Conservation (phyloP, 2,888 invertebrate species). For the Molorchus minor region DNA sequence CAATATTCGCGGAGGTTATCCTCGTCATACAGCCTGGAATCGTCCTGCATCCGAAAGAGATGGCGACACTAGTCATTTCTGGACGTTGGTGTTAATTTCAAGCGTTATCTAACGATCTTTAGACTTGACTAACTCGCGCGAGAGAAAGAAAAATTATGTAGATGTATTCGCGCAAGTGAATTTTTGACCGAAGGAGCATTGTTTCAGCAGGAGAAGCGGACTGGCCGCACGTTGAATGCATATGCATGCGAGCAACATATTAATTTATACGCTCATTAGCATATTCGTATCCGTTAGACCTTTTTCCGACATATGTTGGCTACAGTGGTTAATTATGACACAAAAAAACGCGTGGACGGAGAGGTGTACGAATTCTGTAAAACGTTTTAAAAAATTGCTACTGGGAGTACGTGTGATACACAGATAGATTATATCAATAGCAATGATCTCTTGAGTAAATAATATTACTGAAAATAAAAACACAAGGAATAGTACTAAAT, state of each 20-base stretch:
- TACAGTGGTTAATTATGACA: conserved; percentile 61
- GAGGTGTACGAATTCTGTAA: no score
- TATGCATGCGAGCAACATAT: conserved; percentile 65
- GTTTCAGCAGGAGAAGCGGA: conserved; percentile 50
- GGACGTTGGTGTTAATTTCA: conserved; percentile 63
- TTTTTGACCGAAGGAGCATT: conserved; percentile 53
- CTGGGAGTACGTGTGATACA: no score
- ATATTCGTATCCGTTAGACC: conserved; percentile 65
- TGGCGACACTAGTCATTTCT: conserved; percentile 51
- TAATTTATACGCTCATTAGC: conserved; percentile 65
- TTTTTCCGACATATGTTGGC: conserved; percentile 63
- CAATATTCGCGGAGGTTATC: conserved; percentile 47
- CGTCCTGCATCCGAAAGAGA: conserved; percentile 25
- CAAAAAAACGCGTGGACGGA: no score
- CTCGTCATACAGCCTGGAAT: conserved; percentile 26
- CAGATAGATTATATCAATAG: no score
- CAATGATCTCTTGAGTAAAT: conserved; percentile 6
- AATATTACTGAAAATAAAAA: conserved; percentile 10
- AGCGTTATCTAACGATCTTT: conserved; percentile 64
- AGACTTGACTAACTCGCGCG: conserved; percentile 64
- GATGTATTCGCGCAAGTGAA: conserved; percentile 55
- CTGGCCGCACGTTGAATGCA: conserved; percentile 59
- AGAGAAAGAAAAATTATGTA: conserved; percentile 65
- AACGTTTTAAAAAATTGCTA: no score
- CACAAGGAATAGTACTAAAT: conserved; percentile 31